These are phyloP conservation scores for Heliconius sara DNA, from an alignment of 2,888 invertebrate species.

Conservation along the genomic window DNA sequence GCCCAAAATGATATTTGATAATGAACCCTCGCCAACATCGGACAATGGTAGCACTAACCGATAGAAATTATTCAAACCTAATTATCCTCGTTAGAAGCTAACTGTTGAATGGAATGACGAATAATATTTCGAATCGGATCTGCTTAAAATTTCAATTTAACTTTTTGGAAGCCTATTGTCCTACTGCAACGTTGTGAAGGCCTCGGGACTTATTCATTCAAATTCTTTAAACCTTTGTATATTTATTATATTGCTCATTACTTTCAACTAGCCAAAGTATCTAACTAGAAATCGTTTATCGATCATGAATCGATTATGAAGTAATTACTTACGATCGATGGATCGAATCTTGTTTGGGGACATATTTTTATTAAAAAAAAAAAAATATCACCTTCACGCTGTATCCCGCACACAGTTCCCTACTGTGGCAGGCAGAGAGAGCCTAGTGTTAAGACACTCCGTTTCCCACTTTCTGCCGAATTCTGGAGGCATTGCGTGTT, in stretches of 20 bases:
- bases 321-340: too few species aligned
- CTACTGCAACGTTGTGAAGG: conserved; percentile 26
- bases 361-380: neutral
- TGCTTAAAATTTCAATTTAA: conserved; percentile 48
- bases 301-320: neutral
- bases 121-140: conserved; percentile 39
- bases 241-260: neutral
- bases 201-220: conserved; percentile 19
- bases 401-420: too few species aligned
- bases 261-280: neutral
- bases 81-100: conserved; percentile 41
- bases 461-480: too few species aligned
- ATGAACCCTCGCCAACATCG: conserved; percentile 28
- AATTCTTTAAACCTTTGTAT: conserved; percentile 1
- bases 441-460: too few species aligned
- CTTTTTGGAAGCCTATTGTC: conserved; percentile 44
- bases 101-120: conserved; percentile 41
- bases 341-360: neutral
- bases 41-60: conserved; percentile 39
- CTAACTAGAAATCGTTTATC: neutral
- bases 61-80: conserved; percentile 41
- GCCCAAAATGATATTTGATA: conserved; percentile 14
- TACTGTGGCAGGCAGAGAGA: too few species aligned
- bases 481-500: too few species aligned
- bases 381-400: too few species aligned